These are phyloP conservation scores for Heliconius nattereri DNA, from an alignment of 1,140 invertebrate species.

Conservation along the genomic window DNA sequence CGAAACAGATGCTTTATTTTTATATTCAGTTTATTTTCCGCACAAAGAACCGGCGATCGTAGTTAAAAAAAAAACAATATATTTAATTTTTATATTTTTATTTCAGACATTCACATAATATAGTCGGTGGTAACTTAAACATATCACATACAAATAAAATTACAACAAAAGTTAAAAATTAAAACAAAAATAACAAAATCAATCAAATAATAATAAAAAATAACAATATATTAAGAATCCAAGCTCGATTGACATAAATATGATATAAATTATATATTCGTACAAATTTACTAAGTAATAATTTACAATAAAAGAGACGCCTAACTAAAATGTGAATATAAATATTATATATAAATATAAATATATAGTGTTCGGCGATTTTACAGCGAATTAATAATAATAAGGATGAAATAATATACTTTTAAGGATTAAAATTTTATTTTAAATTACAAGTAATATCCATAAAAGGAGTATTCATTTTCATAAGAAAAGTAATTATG, in stretches of 20 bases:
- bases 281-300: conserved; percentile 50
- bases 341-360: too few species aligned
- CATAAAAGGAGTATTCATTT: conserved; percentile 45
- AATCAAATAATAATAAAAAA: conserved; percentile 39
- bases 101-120: conserved; percentile 45
- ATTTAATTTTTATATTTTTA: conserved; percentile 36
- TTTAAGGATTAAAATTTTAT: conserved; percentile 18
- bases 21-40: not conserved
- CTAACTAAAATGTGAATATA: conserved; percentile 46
- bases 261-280: conserved; percentile 40
- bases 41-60: not conserved
- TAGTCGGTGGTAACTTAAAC: conserved; percentile 52
- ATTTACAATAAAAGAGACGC: conserved; percentile 38
- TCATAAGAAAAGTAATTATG: conserved; percentile 42
- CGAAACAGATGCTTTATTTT: conserved; percentile 10
- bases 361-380: conserved; percentile 57
- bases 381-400: conserved; percentile 45
- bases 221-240: conserved; percentile 44
- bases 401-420: conserved; percentile 23
- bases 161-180: conserved; percentile 32
- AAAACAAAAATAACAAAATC: conserved; percentile 46
- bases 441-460: not conserved
- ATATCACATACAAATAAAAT: conserved; percentile 48
- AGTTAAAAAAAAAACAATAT: not conserved
- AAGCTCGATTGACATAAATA: conserved; percentile 50